phyloP scores from a whole-genome alignment of 2,888 invertebrate species.

The Bruchidius siliquastri region DNA sequence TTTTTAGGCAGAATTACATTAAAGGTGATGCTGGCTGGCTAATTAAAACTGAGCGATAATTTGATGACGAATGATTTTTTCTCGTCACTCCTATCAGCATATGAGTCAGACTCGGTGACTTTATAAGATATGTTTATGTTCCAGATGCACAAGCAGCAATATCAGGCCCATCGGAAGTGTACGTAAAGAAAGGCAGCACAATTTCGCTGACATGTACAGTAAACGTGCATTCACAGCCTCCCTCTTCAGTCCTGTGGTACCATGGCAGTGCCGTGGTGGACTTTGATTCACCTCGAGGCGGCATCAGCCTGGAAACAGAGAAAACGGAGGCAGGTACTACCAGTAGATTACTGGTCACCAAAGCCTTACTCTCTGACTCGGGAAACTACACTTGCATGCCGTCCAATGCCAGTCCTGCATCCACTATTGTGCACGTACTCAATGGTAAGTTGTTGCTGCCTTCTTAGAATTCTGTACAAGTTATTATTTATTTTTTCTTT shows the following conservation, averaged over 20 bases:
- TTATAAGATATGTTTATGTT: constrained; percentile 31
- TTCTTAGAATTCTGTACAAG: too few species aligned
- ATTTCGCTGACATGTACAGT: constrained; percentile 85
- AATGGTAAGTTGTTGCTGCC: constrained; percentile 65
- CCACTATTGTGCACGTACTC: constrained; percentile 78
- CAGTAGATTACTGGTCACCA: constrained; percentile 75
- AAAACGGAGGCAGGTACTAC: constrained; percentile 79
- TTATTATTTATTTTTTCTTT: too few species aligned
- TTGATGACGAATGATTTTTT: too few species aligned
- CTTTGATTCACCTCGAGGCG: constrained; percentile 77
- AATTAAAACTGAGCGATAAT: too few species aligned
- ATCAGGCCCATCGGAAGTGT: constrained; percentile 79
- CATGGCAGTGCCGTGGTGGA: constrained; percentile 78
- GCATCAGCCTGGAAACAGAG: constrained; percentile 82
- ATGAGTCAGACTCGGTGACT: too few species aligned
- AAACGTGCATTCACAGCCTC: constrained; percentile 78
- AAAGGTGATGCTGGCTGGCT: too few species aligned
- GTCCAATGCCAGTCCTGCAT: constrained; percentile 75
- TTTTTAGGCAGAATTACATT: too few species aligned
- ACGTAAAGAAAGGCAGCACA: constrained; percentile 86
- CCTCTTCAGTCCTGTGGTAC: constrained; percentile 79
- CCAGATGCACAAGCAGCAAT: constrained; percentile 84
- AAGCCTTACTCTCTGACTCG: constrained; percentile 77
- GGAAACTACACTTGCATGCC: constrained; percentile 91
- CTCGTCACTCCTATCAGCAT: too few species aligned